Percentiles rank a stretch among this genome's conserved stretches.
Conservation (phyloP, 2,797 vertebrate species). For the Sebastolobus altivelis region DNA sequence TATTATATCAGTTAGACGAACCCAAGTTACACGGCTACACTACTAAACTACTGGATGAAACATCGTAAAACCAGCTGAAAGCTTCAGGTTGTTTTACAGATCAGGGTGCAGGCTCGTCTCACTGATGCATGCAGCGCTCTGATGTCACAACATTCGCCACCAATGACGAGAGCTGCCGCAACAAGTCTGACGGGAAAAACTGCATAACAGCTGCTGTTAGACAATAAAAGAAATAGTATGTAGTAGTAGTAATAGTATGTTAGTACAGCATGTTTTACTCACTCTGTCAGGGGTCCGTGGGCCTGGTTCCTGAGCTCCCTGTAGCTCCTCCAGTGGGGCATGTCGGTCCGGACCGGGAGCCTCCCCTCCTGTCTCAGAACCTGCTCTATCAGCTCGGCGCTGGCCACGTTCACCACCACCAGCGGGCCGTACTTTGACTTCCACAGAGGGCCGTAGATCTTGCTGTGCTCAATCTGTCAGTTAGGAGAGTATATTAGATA, state of each 20-base stretch:
- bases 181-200: constrained; percentile 22
- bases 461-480: constrained; percentile 84
- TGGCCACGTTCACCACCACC: constrained; percentile 85
- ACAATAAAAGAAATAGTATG: too few species aligned
- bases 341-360: constrained; percentile 80
- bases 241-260: too few species aligned
- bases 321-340: constrained; percentile 88
- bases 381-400: constrained; percentile 85
- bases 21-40: too few species aligned
- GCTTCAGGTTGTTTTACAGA: too few species aligned
- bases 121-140: neutral
- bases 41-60: too few species aligned
- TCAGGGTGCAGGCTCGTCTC: too few species aligned
- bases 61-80: too few species aligned
- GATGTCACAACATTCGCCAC: neutral
- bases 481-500: too few species aligned
- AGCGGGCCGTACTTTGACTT: constrained; percentile 84
- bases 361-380: constrained; percentile 86
- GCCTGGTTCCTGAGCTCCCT: constrained; percentile 83
- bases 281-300: constrained; percentile 87
- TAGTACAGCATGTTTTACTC: constrained; percentile 49
- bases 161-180: neutral
- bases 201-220: too few species aligned
- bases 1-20: too few species aligned
- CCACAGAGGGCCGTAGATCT: constrained; percentile 87